phyloP scores from a whole-genome alignment of 1,140 invertebrate genomes.

The Diuraphis noxia region DNA sequence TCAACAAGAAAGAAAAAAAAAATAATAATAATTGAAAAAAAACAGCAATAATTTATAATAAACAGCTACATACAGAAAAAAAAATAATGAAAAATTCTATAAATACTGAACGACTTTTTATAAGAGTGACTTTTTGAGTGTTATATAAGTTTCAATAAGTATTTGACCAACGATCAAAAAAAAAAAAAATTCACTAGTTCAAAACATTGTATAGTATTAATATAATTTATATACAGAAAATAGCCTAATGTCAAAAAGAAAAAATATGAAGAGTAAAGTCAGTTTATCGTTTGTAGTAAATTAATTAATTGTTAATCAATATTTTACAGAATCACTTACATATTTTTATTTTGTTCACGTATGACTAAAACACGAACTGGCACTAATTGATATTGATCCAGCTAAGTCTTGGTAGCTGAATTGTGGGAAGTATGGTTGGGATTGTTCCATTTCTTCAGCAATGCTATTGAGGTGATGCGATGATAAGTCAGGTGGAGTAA shows the following conservation, averaged over 20 bases:
- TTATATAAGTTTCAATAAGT: conserved; percentile 49
- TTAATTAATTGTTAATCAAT: conserved; percentile 49
- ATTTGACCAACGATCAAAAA: conserved; percentile 51
- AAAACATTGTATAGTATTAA: conserved; percentile 48
- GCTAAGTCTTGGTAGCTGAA: conserved; percentile 72
- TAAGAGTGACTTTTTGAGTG: conserved; percentile 18
- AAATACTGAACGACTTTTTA: conserved; percentile 52
- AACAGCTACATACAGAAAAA: conserved; percentile 44
- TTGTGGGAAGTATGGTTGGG: conserved; percentile 71
- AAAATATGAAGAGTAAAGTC: conserved; percentile 40
- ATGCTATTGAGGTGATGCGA: conserved; percentile 69
- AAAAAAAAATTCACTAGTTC: conserved; percentile 53
- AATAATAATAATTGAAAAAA: conserved; percentile 41
- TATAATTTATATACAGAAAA: conserved; percentile 50
- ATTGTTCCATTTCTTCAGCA: conserved; percentile 70
- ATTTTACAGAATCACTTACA: conserved; percentile 52
- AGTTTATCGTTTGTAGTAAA: conserved; percentile 48
- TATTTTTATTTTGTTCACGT: conserved; percentile 51
- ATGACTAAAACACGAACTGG: conserved; percentile 53
- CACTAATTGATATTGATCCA: conserved; percentile 53
- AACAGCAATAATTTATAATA: conserved; percentile 52
- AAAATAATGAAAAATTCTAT: conserved; percentile 31
- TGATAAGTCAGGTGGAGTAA: conserved; percentile 87
- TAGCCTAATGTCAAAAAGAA: conserved; percentile 50
- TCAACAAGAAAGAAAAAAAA: conserved; percentile 45